These are phyloP conservation scores for Leptatherina wallacei DNA, from an alignment of 2,797 vertebrate genomes.

Conservation along the genomic window DNA sequence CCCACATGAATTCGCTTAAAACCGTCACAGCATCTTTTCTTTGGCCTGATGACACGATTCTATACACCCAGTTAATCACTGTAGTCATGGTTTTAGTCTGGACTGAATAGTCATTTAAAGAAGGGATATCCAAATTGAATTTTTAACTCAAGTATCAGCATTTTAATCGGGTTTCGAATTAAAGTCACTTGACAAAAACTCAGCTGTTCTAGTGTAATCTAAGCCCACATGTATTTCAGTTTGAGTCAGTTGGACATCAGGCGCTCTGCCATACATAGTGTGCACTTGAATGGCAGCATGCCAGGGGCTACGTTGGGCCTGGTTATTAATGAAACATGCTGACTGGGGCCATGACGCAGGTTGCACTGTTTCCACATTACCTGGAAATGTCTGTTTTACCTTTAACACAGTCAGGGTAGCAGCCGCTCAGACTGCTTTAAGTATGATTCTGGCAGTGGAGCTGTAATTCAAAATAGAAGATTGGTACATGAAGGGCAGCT, in stretches of 20 bases:
- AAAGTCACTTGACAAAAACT: not conserved
- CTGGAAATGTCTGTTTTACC: constrained; percentile 62
- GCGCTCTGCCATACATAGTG: constrained; percentile 55
- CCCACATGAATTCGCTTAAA: not conserved
- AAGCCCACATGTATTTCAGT: constrained; percentile 55
- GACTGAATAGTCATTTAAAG: not conserved
- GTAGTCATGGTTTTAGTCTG: not conserved
- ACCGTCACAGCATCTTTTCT: not conserved
- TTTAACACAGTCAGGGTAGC: constrained; percentile 42
- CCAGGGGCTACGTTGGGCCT: constrained; percentile 63
- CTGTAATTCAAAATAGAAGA: constrained; percentile 6
- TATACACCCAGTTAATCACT: not conserved
- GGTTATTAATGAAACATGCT: constrained; percentile 73
- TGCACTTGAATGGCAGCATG: constrained; percentile 55
- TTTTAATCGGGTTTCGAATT: constrained; percentile 1
- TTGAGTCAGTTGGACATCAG: constrained; percentile 56
- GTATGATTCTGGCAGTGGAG: constrained; percentile 9
- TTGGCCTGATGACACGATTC: not conserved
- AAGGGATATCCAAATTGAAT: not conserved
- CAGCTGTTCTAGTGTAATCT: constrained; percentile 26
- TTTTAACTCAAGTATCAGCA: not conserved
- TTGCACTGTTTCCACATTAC: constrained; percentile 73
- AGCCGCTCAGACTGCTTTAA: constrained; percentile 2
- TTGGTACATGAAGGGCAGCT: not conserved
- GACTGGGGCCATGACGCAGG: constrained; percentile 57